Conservation (phyloP, 92 coral and sea anemone species). For the Parazoanthus swiftii region DNA sequence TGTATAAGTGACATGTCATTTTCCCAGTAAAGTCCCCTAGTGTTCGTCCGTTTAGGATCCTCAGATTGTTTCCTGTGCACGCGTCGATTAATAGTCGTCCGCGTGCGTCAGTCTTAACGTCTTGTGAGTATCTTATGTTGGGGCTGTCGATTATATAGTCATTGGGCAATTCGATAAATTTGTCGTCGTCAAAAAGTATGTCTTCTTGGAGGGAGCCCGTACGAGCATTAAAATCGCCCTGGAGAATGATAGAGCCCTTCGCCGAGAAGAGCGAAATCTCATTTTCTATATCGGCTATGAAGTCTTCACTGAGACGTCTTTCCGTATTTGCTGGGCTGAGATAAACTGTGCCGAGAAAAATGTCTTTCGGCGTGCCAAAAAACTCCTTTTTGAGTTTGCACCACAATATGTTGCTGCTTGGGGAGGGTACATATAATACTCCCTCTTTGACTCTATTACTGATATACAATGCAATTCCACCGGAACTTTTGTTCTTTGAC, state of each 20-base stretch:
- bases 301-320: slow-evolving; percentile 29
- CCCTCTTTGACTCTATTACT: background rate
- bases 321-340: slow-evolving; percentile 40
- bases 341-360: slow-evolving; percentile 44
- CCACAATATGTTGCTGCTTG: slow-evolving; percentile 11
- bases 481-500: background rate
- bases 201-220: slow-evolving; percentile 23
- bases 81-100: background rate
- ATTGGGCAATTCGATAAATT: slow-evolving; percentile 31
- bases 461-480: background rate
- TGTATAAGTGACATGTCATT: too few species aligned
- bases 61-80: slow-evolving; percentile 7
- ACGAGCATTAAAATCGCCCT: slow-evolving; percentile 31
- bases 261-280: slow-evolving; percentile 35
- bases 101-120: background rate
- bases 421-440: background rate
- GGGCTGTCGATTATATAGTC: slow-evolving; percentile 29
- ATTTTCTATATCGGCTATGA: slow-evolving; percentile 34
- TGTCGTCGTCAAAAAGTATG: slow-evolving; percentile 17
- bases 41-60: slow-evolving; percentile 22
- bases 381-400: slow-evolving; percentile 35
- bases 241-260: slow-evolving; percentile 35
- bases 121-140: slow-evolving; percentile 11
- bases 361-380: slow-evolving; percentile 42
- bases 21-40: slow-evolving; percentile 9